These are phyloP conservation scores for Proterorhinus semilunaris DNA, from an alignment of 2,113 vertebrate species.

Conservation along the genomic window DNA sequence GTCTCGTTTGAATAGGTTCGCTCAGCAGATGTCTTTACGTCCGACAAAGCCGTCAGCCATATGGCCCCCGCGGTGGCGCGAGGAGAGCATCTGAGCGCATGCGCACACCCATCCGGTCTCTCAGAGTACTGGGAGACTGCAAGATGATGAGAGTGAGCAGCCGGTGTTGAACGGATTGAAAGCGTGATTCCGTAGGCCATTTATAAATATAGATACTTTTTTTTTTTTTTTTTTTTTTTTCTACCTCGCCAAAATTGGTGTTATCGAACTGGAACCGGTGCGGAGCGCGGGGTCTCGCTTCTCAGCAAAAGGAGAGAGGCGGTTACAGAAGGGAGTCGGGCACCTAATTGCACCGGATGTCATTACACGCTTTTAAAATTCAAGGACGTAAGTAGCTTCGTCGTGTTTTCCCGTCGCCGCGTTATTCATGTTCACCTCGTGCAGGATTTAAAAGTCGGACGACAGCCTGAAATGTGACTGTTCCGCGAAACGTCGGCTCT, in stretches of 20 bases:
- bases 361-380: conserved; percentile 65
- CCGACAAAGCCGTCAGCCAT: neutral
- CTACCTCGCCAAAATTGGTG: conserved; percentile 59
- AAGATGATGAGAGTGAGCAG: conserved; percentile 59
- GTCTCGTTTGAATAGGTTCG: neutral
- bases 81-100: conserved; percentile 41
- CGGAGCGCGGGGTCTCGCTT: conserved; percentile 22
- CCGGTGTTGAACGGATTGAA: conserved; percentile 45
- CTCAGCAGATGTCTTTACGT: neutral
- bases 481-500: neutral
- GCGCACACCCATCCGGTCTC: conserved; percentile 53
- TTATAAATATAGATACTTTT: conserved; percentile 36
- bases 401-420: neutral
- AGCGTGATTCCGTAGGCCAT: conserved; percentile 39
- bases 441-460: neutral
- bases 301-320: conserved; percentile 16
- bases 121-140: conserved; percentile 42
- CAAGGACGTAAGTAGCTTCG: conserved; percentile 59
- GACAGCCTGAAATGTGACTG: neutral
- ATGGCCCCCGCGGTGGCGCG: neutral
- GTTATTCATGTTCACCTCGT: neutral
- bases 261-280: conserved; percentile 37
- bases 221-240: conserved; percentile 50
- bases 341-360: conserved; percentile 71
- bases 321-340: conserved; percentile 38